Conservation (phyloP, 2,888 invertebrate genomes). For the Mythimna loreyi region DNA sequence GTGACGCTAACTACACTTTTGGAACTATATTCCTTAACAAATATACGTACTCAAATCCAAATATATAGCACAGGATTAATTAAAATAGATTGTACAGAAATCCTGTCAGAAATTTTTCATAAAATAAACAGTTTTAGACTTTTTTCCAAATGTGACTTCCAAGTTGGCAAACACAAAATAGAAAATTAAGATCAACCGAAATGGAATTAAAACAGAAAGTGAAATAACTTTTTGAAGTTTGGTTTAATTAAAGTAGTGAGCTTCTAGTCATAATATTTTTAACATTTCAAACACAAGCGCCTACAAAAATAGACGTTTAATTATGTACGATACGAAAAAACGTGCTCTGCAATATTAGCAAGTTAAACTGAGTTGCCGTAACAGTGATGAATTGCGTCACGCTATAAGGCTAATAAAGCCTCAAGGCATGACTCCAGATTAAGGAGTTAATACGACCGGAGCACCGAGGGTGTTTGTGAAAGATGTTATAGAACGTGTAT, state of each 20-base stretch:
- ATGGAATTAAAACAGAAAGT: constrained; percentile 14
- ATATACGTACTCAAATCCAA: neutral
- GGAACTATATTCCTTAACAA: neutral
- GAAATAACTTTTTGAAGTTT: neutral
- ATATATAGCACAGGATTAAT: neutral
- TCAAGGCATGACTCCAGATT: constrained; percentile 58
- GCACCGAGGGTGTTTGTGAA: constrained; percentile 54
- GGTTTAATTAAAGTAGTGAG: constrained; percentile 12
- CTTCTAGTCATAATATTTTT: constrained; percentile 5
- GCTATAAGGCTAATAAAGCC: constrained; percentile 55
- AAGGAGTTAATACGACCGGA: constrained; percentile 59
- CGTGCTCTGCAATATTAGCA: constrained; percentile 48
- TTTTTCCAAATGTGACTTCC: neutral
- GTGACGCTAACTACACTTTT: neutral
- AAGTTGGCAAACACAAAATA: neutral
- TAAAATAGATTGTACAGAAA: constrained; percentile 2
- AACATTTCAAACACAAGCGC: constrained; percentile 30
- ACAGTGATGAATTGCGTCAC: constrained; percentile 60
- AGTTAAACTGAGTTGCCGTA: constrained; percentile 36
- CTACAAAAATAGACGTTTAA: constrained; percentile 29
- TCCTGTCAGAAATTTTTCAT: neutral
- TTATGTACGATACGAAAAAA: constrained; percentile 41
- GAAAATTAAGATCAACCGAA: constrained; percentile 8
- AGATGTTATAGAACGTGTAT: constrained; percentile 48
- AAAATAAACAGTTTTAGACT: neutral